Evolutionary conservation across 1,140 invertebrate genomes (phyloP).

Genomic region (Scaptodrosophila lebanonensis): DNA sequence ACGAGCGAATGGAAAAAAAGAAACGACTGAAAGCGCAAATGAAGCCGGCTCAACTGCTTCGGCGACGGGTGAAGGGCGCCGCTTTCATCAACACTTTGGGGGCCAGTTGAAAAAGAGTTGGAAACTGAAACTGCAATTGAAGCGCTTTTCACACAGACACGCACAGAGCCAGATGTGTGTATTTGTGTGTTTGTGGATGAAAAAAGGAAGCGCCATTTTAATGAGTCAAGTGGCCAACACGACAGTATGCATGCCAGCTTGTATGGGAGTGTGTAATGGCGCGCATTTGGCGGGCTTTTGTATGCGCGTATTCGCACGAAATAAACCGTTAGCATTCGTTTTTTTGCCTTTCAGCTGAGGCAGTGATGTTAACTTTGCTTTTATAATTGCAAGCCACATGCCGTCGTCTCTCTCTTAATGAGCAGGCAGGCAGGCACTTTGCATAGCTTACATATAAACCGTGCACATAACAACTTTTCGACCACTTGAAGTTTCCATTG

Average conservation of each 20-base stretch:
- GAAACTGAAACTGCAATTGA: constrained; percentile 71
- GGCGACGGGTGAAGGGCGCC: background rate
- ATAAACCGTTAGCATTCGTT: constrained; percentile 57
- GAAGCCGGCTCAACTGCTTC: background rate
- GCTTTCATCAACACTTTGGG: constrained; percentile 62
- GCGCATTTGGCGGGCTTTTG: constrained; percentile 58
- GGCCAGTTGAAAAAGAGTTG: constrained; percentile 45
- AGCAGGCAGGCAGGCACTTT: constrained; percentile 67
- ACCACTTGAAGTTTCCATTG: constrained; percentile 50
- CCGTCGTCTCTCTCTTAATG: constrained; percentile 68
- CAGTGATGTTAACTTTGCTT: constrained; percentile 62
- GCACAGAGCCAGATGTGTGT: too few relatives aligned
- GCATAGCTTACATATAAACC: constrained; percentile 34
- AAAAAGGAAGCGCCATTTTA: constrained; percentile 44
- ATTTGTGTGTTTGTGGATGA: too few relatives aligned
- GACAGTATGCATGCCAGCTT: constrained; percentile 10
- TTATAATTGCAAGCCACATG: constrained; percentile 69
- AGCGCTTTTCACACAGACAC: constrained; percentile 50
- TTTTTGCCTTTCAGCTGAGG: constrained; percentile 37
- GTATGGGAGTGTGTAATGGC: constrained; percentile 56
- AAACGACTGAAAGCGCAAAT: constrained; percentile 14
- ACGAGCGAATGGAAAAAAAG: background rate
- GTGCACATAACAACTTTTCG: constrained; percentile 41
- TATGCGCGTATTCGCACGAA: constrained; percentile 58
- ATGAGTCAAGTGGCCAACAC: constrained; percentile 74